Base-by-base conservation (phyloP, 2,113 vertebrate species). In the Budorcas taxicolor region DNA sequence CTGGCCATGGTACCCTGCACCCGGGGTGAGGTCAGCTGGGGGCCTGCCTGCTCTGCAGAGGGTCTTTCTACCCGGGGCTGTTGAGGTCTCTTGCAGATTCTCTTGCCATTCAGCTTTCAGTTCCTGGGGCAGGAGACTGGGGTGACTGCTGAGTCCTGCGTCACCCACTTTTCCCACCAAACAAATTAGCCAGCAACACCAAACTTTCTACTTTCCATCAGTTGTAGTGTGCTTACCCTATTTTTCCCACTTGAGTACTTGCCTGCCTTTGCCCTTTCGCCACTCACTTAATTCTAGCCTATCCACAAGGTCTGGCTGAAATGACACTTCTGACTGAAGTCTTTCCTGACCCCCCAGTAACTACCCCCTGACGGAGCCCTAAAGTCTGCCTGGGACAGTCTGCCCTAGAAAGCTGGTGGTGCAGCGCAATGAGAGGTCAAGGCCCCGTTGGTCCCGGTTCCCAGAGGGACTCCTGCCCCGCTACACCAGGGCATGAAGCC, bases 41-140 rank as follows among this genome's bases (percentile, higher is more conserved):
- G 5, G 14, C 25, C 17, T 67, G n/a, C 21, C 52, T 85, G 40
- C 67, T 67, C 17, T 71, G 87, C 27, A 29, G 17, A 80, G 47
- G 19, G 64, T 76, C 82, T 43, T 43, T 52, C 45, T 33, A 0
- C 27, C 0, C 10, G 52, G 53, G 47, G 57, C 25, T 3, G 0
- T 31, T 52, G 60, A 33, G 25, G 8, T 88, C 92, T 81, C 5
- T 14, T 15, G 33, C 91, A 47, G 0, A 9, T 60, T 27, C 50
- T 62, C 31, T 84, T 82, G 23, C 50, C 10, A 3, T 25, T 58
- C 45, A 53, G 29, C 47, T 50, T 87, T 64, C 58, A 52, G 0
- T 45, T 27, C 64, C 55, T 15, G 25, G 14, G 55, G 67, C 36
- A 13, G 11, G 45, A 53, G 43, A 13, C 47, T 50, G 74, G 76